phyloP scores from a whole-genome alignment of 2,797 vertebrate species.

The Pipistrellus pygmaeus region DNA sequence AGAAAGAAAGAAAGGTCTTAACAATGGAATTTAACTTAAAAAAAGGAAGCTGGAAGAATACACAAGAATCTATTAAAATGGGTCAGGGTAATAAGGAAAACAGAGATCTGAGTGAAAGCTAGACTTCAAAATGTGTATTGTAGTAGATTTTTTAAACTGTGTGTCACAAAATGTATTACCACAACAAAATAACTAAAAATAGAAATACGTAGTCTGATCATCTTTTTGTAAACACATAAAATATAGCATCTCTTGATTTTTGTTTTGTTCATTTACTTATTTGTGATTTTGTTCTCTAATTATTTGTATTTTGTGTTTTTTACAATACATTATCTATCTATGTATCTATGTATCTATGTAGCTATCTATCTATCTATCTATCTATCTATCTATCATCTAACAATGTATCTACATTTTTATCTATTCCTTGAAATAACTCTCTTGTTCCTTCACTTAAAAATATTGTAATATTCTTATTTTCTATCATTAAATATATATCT shows the following conservation, averaged over 20 bases:
- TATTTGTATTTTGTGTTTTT: constrained; percentile 4
- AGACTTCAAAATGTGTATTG: background rate
- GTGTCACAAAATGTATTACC: background rate
- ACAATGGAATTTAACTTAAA: background rate
- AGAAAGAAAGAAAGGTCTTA: background rate
- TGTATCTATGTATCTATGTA: background rate
- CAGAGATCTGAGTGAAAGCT: background rate
- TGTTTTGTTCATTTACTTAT: background rate
- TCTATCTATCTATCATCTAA: background rate
- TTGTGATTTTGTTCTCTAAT: background rate
- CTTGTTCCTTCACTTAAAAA: background rate
- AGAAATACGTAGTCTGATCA: background rate
- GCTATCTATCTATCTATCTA: background rate
- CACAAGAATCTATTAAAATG: background rate
- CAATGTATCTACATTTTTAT: background rate
- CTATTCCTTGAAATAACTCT: background rate
- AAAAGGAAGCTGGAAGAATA: background rate
- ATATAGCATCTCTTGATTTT: background rate
- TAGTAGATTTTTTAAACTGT: background rate
- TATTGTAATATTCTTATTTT: background rate
- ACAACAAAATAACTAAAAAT: constrained; percentile 9
- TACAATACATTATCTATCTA: background rate
- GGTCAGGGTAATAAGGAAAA: background rate
- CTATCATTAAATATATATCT: background rate
- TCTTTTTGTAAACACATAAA: background rate